Conservation (phyloP, 2,888 invertebrate species). For the Dicyrtomina minuta region DNA sequence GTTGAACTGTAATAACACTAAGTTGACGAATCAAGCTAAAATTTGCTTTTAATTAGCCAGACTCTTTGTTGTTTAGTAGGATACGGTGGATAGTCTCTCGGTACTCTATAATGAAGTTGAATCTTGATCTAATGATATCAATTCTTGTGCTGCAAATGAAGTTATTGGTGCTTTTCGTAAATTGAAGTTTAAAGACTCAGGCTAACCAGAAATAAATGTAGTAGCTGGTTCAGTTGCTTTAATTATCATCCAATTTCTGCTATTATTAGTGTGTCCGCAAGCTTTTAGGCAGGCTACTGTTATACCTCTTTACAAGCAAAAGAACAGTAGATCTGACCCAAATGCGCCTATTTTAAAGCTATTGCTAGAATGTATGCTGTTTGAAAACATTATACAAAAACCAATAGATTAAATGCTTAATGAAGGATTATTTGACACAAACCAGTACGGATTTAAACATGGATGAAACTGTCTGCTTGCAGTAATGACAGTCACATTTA, state of each 20-base stretch:
- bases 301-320: slow-evolving; percentile 34
- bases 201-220: background rate
- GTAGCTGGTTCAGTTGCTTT: background rate
- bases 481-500: slow-evolving; percentile 36
- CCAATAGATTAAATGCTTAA: slow-evolving; percentile 21
- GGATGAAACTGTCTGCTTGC: slow-evolving; percentile 46
- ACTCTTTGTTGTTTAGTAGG: background rate
- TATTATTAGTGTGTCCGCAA: slow-evolving; percentile 14
- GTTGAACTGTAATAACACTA: too few species aligned
- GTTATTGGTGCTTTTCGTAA: background rate
- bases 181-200: too few species aligned
- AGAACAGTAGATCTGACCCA: slow-evolving; percentile 34
- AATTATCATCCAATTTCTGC: background rate
- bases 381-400: slow-evolving; percentile 39
- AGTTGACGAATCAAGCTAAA: too few species aligned
- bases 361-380: slow-evolving; percentile 40
- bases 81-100: background rate
- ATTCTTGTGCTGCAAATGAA: background rate
- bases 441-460: slow-evolving; percentile 46
- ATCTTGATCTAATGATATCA: background rate
- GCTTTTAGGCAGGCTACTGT: slow-evolving; percentile 33
- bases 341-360: slow-evolving; percentile 46
- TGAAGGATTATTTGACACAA: slow-evolving; percentile 21
- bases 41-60: background rate
- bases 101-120: background rate